Evolutionary conservation across 37 sponge, comb jelly and placozoan genomes (phyloP), one percentile per base, ranked within the genome.

Genomic region (Lycopodina hypogea): DNA sequence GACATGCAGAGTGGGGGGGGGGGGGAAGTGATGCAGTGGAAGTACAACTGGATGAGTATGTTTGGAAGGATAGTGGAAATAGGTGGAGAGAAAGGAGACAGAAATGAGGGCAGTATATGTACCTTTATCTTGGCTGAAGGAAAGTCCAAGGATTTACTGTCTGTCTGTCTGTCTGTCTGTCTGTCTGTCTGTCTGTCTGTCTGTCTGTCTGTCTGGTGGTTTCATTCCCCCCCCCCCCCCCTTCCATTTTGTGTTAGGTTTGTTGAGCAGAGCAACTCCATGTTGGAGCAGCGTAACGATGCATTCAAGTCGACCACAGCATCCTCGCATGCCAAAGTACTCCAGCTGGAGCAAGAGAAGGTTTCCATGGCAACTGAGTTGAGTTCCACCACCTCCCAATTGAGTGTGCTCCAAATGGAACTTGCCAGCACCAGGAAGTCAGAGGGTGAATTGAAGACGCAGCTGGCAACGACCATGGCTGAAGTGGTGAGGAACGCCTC

Each of bases 181-280:
- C 18, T 65, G 30, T 26, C 3, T 18, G 59, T 18, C 21, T 58
- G 4, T 58, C 14, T 45, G 8, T 9, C 48, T 9, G 9, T 45
- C 8, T 45, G 2, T 65, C 4, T 28, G 11, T 34, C 18, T 65
- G 30, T 26, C 3, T 18, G 59, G 14, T 24, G 6, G 4, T 58
- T 58, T 45, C 48, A 4, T 9, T 9, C 9, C 8, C 9, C 48
- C 9, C 48, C 48, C 9, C 48, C 9, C 8, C 48, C 9, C 48
- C 48, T 45, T 9, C 48, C 48, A 35, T 9, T 67, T 1, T 23
- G 1, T 19, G 59, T n/a, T 48, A 94, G 94, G 58, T 94, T 84
- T 87, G 97, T 96, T 17, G 97, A 96, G 57, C 95, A 96, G 88
- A 96, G 97, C 42, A 90, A 96, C 74, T 37, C 73, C 60, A 85